phyloP scores from a whole-genome alignment of 2,113 vertebrate species.

The Cacatua alba region DNA sequence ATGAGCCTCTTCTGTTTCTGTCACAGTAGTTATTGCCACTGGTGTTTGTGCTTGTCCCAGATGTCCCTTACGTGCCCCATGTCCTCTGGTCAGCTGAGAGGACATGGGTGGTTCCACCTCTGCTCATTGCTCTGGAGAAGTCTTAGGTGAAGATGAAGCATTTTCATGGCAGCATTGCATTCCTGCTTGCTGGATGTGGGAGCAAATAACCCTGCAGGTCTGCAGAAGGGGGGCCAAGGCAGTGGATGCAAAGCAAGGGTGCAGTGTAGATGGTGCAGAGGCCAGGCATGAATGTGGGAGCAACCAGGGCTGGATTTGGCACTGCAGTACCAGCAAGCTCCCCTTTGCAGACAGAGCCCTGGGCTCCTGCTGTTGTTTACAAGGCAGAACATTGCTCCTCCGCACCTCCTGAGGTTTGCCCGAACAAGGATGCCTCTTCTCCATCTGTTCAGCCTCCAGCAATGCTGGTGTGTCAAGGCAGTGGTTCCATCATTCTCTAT shows the following conservation, averaged over 20 bases:
- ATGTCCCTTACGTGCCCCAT: accelerated
- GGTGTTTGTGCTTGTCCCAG: background rate
- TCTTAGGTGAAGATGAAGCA: background rate
- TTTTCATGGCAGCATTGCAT: background rate
- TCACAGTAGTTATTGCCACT: background rate
- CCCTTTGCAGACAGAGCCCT: background rate
- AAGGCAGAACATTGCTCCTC: background rate
- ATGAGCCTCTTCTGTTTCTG: background rate
- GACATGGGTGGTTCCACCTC: background rate
- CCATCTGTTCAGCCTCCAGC: background rate
- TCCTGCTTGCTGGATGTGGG: background rate
- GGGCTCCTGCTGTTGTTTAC: background rate
- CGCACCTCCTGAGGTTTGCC: background rate
- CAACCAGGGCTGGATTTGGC: background rate
- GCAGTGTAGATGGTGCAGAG: background rate
- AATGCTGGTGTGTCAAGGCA: background rate
- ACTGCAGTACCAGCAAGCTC: background rate
- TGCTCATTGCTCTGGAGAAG: background rate
- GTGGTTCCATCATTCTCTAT: background rate
- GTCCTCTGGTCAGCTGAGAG: background rate
- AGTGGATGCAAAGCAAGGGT: background rate
- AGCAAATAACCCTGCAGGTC: background rate
- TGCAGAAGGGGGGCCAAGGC: background rate
- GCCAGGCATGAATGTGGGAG: background rate
- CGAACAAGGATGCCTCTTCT: background rate